These are phyloP conservation scores for Mechanitis messenoides DNA, from an alignment of 2,888 invertebrate genomes.

Conservation along the genomic window DNA sequence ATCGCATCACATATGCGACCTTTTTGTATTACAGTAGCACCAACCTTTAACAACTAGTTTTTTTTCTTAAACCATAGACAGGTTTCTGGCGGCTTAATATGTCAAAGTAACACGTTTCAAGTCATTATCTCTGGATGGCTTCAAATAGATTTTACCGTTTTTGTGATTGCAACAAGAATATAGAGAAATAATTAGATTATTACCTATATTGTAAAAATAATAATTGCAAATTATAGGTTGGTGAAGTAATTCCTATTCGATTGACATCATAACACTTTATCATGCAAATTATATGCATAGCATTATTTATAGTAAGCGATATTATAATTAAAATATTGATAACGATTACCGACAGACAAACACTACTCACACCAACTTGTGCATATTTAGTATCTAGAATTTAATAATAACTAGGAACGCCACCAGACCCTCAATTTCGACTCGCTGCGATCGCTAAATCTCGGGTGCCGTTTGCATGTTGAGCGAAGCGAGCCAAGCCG, in stretches of 20 bases:
- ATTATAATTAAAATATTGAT: no score
- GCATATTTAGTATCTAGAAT: no score
- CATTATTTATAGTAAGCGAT: background rate
- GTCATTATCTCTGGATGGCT: slow-evolving; percentile 56
- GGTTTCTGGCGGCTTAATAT: slow-evolving; percentile 65
- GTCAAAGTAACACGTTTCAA: slow-evolving; percentile 63
- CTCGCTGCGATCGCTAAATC: no score
- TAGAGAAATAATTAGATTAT: slow-evolving; percentile 55
- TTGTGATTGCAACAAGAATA: slow-evolving; percentile 29
- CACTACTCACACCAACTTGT: no score
- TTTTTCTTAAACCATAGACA: slow-evolving; percentile 53
- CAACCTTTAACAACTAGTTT: slow-evolving; percentile 36
- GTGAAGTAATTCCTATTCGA: background rate
- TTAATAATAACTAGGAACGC: no score
- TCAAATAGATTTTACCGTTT: slow-evolving; percentile 41
- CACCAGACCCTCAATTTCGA: no score
- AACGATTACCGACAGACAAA: no score
- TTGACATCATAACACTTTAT: background rate
- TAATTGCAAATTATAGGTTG: slow-evolving; percentile 17
- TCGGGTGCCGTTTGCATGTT: no score
- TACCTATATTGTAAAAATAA: slow-evolving; percentile 27
- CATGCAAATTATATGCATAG: slow-evolving; percentile 1
- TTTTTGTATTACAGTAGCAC: slow-evolving; percentile 54
- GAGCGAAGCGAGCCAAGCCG: no score
- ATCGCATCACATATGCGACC: slow-evolving; percentile 52